Conservation (phyloP, 2,113 vertebrate species). For the Ptyas mucosa region DNA sequence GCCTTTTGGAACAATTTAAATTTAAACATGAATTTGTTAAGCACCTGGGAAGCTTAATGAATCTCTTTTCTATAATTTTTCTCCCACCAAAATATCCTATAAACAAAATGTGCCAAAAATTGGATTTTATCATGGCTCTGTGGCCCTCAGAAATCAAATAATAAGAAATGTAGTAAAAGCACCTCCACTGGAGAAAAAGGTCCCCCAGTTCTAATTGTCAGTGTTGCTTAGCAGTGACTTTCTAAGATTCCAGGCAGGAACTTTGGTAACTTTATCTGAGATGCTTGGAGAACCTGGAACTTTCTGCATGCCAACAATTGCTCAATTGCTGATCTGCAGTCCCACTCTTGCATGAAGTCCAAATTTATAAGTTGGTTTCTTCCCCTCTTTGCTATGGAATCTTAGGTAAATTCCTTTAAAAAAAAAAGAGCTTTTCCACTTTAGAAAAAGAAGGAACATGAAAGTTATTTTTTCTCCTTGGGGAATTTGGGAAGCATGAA, state of each 20-base stretch:
- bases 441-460: constrained; percentile 43
- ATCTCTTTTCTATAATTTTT: background rate
- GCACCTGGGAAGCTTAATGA: background rate
- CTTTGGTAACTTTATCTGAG: background rate
- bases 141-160: background rate
- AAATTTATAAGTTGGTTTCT: constrained; percentile 16
- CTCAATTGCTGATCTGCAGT: background rate
- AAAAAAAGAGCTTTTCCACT: constrained; percentile 18
- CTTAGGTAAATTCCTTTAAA: constrained; percentile 19
- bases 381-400: background rate
- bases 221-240: background rate
- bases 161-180: background rate
- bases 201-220: background rate
- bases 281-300: background rate
- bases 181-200: background rate
- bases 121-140: background rate
- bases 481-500: constrained; percentile 55
- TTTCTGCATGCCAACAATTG: background rate
- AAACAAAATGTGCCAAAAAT: background rate
- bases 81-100: background rate
- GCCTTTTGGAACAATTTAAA: background rate
- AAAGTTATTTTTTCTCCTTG: constrained; percentile 39
- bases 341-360: background rate
- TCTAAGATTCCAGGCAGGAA: background rate
- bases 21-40: background rate